A percentile compares a stretch with the other conserved stretches of the same genome.
Conservation (phyloP, 1,140 invertebrate species). For the Drosophila watanabei region DNA sequence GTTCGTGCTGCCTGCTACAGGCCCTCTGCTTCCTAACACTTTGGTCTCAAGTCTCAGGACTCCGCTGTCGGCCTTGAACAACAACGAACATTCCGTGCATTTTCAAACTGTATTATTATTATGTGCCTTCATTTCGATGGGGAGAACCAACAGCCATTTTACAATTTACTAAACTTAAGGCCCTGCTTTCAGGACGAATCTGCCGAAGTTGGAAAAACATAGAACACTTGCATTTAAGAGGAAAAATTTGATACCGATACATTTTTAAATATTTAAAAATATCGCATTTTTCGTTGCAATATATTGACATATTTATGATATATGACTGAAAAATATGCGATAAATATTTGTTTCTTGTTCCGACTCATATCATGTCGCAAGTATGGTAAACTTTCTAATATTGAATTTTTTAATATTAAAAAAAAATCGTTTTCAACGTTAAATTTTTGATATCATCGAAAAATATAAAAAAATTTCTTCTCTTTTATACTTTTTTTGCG, state of each 20-base stretch:
- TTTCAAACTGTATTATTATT: constrained; percentile 60
- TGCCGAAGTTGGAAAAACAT: background rate
- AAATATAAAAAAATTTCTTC: too few species aligned
- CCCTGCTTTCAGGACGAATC: background rate
- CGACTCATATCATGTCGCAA: too few species aligned
- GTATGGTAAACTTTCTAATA: too few species aligned
- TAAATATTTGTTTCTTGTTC: too few species aligned
- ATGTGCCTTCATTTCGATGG: constrained; percentile 48
- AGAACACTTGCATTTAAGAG: background rate
- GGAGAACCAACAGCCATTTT: constrained; percentile 47
- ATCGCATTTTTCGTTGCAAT: too few species aligned
- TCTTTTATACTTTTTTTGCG: too few species aligned
- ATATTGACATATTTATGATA: too few species aligned
- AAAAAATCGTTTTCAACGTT: too few species aligned
- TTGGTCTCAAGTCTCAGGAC: constrained; percentile 71
- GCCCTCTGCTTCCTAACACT: constrained; percentile 29
- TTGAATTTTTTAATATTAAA: too few species aligned
- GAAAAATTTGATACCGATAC: background rate
- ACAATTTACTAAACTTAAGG: constrained; percentile 45
- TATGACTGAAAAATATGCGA: too few species aligned
- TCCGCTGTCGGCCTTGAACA: constrained; percentile 53
- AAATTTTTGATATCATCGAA: too few species aligned
- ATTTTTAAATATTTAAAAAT: too few species aligned
- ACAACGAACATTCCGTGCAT: constrained; percentile 80
- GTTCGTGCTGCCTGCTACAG: constrained; percentile 11